A percentile compares a stretch with the other conserved stretches of the same genome.
These are phyloP conservation scores for Nyctibius grandis DNA, from an alignment of 2,797 vertebrate species.

Conservation along the genomic window DNA sequence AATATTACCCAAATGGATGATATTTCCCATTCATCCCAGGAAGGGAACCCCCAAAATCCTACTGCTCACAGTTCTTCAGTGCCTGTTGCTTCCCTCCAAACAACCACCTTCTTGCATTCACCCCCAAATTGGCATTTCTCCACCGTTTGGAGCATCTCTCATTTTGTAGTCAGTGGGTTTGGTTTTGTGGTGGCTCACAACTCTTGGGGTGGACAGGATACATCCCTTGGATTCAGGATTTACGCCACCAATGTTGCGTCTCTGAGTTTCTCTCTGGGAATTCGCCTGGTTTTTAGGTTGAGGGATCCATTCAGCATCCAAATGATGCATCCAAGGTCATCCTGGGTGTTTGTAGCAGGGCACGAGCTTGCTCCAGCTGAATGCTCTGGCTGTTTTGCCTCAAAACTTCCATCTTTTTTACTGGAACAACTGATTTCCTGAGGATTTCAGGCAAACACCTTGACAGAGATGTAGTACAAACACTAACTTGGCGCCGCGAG, in stretches of 20 bases:
- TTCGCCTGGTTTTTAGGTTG: not conserved
- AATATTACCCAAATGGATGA: not conserved
- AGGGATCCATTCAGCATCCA: not conserved
- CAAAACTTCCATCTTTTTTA: not conserved
- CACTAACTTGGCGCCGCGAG: accelerated
- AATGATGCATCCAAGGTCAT: not conserved
- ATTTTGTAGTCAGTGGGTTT: accelerated
- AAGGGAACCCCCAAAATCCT: not conserved
- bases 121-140: not conserved
- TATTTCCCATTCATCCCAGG: not conserved
- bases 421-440: not conserved
- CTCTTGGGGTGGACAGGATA: accelerated
- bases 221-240: accelerated
- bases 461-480: not conserved
- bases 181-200: accelerated
- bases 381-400: accelerated
- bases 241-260: accelerated
- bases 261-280: not conserved
- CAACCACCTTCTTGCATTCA: not conserved
- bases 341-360: not conserved
- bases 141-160: not conserved
- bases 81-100: not conserved
- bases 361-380: not conserved
- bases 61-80: not conserved
- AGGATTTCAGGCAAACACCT: not conserved